Percentiles rank a stretch among this genome's conserved stretches.
These are phyloP conservation scores for Eumerus sabulonum DNA, from an alignment of 2,888 invertebrate genomes.

Conservation along the genomic window DNA sequence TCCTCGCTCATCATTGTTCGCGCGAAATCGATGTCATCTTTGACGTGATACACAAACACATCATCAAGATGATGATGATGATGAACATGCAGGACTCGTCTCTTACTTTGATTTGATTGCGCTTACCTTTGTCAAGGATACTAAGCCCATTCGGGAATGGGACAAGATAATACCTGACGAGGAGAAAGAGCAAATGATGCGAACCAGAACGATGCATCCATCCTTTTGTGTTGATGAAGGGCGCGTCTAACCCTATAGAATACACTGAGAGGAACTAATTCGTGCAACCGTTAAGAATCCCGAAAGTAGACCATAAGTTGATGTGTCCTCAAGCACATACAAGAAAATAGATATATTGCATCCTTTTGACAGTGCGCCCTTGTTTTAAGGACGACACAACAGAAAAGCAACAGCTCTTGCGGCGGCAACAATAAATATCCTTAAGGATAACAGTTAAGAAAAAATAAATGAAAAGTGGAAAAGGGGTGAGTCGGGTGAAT, in stretches of 20 bases:
- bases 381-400: slow-evolving; percentile 51
- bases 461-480: slow-evolving; percentile 20
- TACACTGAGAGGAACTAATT: slow-evolving; percentile 42
- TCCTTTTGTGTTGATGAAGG: slow-evolving; percentile 35
- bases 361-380: slow-evolving; percentile 37
- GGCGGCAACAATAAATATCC: no score
- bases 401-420: no score
- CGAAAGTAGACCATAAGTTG: slow-evolving; percentile 66
- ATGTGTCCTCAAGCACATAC: slow-evolving; percentile 26
- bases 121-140: slow-evolving; percentile 51
- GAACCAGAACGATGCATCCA: slow-evolving; percentile 58
- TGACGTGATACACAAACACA: not conserved
- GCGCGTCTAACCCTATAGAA: slow-evolving; percentile 14
- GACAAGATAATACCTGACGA: slow-evolving; percentile 17
- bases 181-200: slow-evolving; percentile 38
- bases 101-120: slow-evolving; percentile 62
- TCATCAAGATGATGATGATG: slow-evolving; percentile 31
- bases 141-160: slow-evolving; percentile 58
- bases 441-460: slow-evolving; percentile 16
- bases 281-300: slow-evolving; percentile 68
- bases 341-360: no score
- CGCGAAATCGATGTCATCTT: slow-evolving; percentile 56
- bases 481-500: slow-evolving; percentile 63
- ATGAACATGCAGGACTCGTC: slow-evolving; percentile 52
- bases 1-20: slow-evolving; percentile 4